These are phyloP conservation scores for Apus apus DNA, from an alignment of 2,113 vertebrate species.

Conservation along the genomic window DNA sequence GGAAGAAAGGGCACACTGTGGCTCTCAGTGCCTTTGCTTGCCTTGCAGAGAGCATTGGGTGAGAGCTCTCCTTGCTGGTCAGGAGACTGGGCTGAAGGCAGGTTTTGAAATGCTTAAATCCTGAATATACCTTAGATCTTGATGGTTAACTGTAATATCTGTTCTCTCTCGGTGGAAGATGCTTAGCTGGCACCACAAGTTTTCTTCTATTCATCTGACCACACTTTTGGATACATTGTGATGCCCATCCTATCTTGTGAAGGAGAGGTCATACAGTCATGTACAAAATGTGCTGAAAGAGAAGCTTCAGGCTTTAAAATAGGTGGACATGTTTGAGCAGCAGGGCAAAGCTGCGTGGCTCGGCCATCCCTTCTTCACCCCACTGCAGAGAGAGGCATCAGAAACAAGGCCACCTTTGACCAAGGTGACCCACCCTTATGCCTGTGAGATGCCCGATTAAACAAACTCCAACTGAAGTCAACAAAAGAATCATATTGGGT, in stretches of 20 bases:
- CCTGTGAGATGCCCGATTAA: not conserved
- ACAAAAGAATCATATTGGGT: not conserved
- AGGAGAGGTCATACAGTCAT: not conserved
- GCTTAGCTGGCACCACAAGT: not conserved
- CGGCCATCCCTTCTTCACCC: not conserved
- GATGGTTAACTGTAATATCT: not conserved
- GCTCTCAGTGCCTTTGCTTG: not conserved
- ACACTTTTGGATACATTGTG: not conserved
- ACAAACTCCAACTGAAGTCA: not conserved
- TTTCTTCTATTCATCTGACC: not conserved
- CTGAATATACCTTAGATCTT: not conserved
- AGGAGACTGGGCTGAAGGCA: not conserved
- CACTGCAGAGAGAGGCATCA: not conserved
- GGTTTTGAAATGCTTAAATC: not conserved
- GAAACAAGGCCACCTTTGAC: not conserved
- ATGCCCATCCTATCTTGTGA: not conserved
- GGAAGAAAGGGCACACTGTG: slow-evolving; percentile 50
- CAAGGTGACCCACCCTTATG: not conserved
- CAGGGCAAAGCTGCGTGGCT: accelerated
- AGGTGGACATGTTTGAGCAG: not conserved
- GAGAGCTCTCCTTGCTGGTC: not conserved
- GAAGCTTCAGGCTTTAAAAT: not conserved
- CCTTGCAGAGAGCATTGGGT: not conserved
- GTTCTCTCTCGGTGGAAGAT: not conserved
- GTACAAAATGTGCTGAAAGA: not conserved